Evolutionary conservation across 2,113 vertebrate genomes (phyloP).

Genomic region (Microcebus tavaratra): DNA sequence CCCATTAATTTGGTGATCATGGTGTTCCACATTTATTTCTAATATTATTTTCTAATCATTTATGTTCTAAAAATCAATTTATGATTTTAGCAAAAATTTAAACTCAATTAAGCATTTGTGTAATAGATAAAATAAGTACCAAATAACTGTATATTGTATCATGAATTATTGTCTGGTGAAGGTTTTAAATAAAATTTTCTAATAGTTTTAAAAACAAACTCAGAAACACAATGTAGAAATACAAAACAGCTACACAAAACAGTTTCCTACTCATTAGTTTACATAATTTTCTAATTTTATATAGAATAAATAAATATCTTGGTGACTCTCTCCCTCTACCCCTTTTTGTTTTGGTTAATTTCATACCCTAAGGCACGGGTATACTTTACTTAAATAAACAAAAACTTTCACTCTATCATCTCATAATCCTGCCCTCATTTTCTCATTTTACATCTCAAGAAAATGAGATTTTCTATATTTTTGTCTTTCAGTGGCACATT

Average conservation of each 20-base stretch:
- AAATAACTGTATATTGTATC: not conserved
- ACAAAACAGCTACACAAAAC: not conserved
- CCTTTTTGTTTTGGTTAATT: not conserved
- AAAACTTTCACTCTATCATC: not conserved
- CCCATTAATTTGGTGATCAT: not conserved
- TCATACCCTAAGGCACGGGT: not conserved
- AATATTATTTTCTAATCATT: conserved; percentile 14
- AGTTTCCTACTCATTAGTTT: not conserved
- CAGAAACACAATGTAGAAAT: not conserved
- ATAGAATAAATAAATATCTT: not conserved
- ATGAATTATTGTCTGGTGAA: not conserved
- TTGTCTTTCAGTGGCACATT: not conserved
- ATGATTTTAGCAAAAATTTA: not conserved
- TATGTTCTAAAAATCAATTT: conserved; percentile 13
- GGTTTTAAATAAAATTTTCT: conserved; percentile 38
- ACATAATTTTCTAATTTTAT: not conserved
- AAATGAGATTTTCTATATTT: not conserved
- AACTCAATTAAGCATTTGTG: not conserved
- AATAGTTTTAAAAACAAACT: conserved; percentile 12
- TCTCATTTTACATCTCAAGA: not conserved
- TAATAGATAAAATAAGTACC: not conserved
- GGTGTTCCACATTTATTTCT: not conserved
- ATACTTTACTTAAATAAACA: not conserved
- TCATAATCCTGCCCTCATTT: not conserved
- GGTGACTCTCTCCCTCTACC: not conserved